Evolutionary conservation across 2,797 vertebrate species (phyloP).

Genomic region (Anomalospiza imberbis): DNA sequence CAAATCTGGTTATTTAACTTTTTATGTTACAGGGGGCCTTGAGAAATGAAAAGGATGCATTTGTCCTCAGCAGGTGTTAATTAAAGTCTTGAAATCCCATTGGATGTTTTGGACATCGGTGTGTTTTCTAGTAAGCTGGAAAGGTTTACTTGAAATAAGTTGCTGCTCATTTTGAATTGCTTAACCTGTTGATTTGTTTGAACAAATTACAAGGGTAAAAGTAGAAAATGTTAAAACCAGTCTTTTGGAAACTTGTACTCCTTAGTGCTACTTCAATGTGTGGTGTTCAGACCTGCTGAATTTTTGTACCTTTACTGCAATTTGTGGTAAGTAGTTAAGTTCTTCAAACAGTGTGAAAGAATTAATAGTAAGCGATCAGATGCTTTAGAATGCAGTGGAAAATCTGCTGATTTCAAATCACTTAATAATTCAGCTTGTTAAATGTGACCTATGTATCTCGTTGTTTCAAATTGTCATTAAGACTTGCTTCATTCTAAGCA

Average conservation of each 20-base stretch:
- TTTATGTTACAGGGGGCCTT: not conserved
- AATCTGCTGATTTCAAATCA: not conserved
- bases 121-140: not conserved
- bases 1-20: not conserved
- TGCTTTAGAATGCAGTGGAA: not conserved
- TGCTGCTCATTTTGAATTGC: not conserved
- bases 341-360: not conserved
- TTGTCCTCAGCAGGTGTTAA: not conserved
- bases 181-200: slow-evolving; percentile 16
- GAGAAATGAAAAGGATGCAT: not conserved
- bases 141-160: not conserved
- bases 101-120: not conserved
- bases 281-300: not conserved
- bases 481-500: not conserved
- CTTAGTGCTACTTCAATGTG: not conserved
- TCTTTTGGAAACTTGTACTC: not conserved
- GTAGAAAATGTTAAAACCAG: not conserved
- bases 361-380: not conserved
- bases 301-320: not conserved
- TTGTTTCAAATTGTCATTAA: not conserved
- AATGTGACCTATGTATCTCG: not conserved
- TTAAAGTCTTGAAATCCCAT: not conserved
- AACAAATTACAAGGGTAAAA: not conserved
- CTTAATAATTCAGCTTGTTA: not conserved
- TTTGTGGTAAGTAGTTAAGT: not conserved